Evolutionary conservation across 1,140 invertebrate genomes (phyloP), one percentile per base, ranked within the genome.

Genomic region (Hyphantria cunea): DNA sequence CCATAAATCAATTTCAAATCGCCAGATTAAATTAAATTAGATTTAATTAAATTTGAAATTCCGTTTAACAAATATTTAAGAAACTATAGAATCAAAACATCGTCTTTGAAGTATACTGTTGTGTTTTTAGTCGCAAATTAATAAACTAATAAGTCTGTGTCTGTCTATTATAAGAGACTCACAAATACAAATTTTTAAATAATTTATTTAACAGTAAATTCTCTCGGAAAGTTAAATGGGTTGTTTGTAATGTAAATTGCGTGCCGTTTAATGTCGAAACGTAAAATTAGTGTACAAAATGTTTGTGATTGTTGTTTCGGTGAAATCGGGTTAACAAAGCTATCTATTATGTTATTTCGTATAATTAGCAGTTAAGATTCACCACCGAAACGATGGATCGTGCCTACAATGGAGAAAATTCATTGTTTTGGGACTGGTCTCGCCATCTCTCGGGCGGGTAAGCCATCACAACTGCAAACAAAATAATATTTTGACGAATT

Each of bases 371-470:
- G 49, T 64, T 68, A 73, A 72, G 70, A 73, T 76, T 72, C 52
- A 55, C 33, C 56, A 49, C 54, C 37, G 48, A 70, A 65, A 68
- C 51, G 58, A 47, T 59, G 9, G 14, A 49, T 37, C 55, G 64
- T 33, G 50, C 49, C 53, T 44, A 56, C 49, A 58, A 66, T 62
- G 55, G 66, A 33, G 56, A 70, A 65, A 69, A 63, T 54, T 61
- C 54, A 61, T 80, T 82, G 71, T 78, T 83, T 79, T 77, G 71
- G 15, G 34, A 70, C 76, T 47, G 66, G 54, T 74, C 32, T 70
- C 80, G 79, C 84, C 82, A 85, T 85, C 80, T 86, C 68, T 58
- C 52, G 73, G 41, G 32, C 45, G 34, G 33, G 25, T 32, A 49
- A 48, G 39, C 41, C 13, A 56, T 31, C 17, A 53, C 6, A 50